These are phyloP conservation scores for Parasteatoda tepidariorum DNA, from an alignment of 1,140 invertebrate genomes.

Conservation along the genomic window DNA sequence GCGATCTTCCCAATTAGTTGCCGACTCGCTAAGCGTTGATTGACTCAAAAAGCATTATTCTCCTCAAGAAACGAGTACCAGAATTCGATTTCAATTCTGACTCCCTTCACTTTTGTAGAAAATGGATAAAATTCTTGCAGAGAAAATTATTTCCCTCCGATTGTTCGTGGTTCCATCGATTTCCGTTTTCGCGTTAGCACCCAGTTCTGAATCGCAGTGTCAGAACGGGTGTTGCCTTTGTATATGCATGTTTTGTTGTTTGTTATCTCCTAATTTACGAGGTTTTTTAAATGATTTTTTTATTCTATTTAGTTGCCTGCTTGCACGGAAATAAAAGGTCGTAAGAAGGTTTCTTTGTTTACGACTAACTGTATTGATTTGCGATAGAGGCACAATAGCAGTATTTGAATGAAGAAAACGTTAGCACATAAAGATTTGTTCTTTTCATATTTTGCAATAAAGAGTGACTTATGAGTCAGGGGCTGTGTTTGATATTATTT, in stretches of 20 bases:
- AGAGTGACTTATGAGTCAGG: neutral
- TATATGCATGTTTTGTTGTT: slow-evolving; percentile 22
- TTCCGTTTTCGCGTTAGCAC: slow-evolving; percentile 30
- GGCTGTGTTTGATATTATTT: neutral
- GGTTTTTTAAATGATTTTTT: slow-evolving; percentile 15
- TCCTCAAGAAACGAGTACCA: too few species aligned
- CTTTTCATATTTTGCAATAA: neutral
- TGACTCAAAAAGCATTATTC: too few species aligned
- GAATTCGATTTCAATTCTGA: neutral
- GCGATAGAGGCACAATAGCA: neutral
- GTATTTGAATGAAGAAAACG: neutral
- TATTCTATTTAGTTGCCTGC: neutral
- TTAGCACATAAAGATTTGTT: slow-evolving; percentile 17
- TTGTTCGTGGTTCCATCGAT: slow-evolving; percentile 27
- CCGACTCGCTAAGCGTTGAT: too few species aligned
- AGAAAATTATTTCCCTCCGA: slow-evolving; percentile 20
- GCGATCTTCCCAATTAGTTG: too few species aligned
- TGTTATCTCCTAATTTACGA: slow-evolving; percentile 41
- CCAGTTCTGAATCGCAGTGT: slow-evolving; percentile 1
- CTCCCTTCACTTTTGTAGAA: slow-evolving; percentile 5
- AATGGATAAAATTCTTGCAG: neutral
- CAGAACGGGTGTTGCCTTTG: slow-evolving; percentile 13
- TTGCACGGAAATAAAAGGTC: neutral
- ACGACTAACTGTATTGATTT: slow-evolving; percentile 7
- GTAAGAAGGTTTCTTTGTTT: slow-evolving; percentile 9